Percentiles rank a stretch among this genome's conserved stretches.
phyloP scores from a whole-genome alignment of 2,113 vertebrate species.

The Eidolon helvum region DNA sequence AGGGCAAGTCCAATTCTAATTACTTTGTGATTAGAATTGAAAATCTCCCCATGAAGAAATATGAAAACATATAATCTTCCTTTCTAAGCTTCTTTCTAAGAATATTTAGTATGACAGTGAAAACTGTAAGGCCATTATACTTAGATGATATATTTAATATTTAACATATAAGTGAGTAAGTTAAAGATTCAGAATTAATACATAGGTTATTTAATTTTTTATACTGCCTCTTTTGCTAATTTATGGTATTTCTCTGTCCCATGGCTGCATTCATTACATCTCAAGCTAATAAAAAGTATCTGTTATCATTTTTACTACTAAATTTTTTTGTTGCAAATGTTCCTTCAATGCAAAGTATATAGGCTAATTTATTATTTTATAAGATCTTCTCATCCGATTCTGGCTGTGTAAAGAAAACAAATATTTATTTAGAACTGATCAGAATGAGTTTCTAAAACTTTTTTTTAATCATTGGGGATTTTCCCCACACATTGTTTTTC shows the following conservation, averaged over 20 bases:
- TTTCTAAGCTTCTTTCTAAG: not conserved
- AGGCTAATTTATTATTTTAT: not conserved
- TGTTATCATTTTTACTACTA: not conserved
- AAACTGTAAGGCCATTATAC: not conserved
- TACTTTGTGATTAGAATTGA: not conserved
- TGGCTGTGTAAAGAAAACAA: not conserved
- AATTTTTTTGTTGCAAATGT: not conserved
- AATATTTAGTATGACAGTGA: not conserved
- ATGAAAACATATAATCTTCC: not conserved
- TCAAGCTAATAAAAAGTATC: not conserved
- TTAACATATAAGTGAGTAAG: not conserved
- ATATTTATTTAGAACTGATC: not conserved
- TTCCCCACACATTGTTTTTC: not conserved
- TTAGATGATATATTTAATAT: not conserved
- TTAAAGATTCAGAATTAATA: not conserved
- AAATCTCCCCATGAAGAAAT: not conserved
- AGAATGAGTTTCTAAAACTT: not conserved
- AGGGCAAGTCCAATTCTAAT: not conserved
- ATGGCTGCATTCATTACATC: not conserved
- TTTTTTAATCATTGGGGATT: not conserved
- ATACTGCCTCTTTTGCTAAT: not conserved
- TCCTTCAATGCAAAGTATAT: not conserved
- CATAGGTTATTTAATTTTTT: not conserved
- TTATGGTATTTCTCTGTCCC: not conserved
- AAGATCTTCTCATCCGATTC: not conserved